Base-by-base conservation (phyloP, 2,888 invertebrate genomes). In the Anagyrus pseudococci region DNA sequence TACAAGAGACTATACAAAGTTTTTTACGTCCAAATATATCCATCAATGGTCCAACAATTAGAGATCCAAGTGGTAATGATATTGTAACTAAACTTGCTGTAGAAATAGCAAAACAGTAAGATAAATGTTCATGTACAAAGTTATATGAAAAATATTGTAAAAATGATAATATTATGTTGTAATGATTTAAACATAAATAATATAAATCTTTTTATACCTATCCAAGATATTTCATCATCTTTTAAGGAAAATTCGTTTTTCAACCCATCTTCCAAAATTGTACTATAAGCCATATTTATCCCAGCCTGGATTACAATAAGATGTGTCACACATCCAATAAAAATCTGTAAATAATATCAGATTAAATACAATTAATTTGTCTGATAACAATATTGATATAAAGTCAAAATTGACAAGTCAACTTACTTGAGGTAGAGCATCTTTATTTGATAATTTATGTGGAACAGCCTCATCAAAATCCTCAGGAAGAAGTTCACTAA, bases 251-350 rank as follows among this genome's bases (percentile, higher is more conserved):
- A 57, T 46, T 66, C 55, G 19, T 73, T 73, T 60, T 79, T 72
- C 46, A 86, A 76, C 66, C 85, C 85, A 10, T 85, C 84, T 58
- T 85, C 72, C 57, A 87, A 76, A 52, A 87, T 80, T 7, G 86
- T 84, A 70, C 85, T 85, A 70, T 84, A 87, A 1, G 85, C 82
- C 84, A 87, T 84, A 71, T 85, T 86, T 50, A 85, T 80, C 25
- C 87, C 87, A 19, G 83, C 84, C 71, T 86, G 85, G 61, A 86
- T 83, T 1, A 84, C 84, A 47, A 83, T 75, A 58, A 81, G 79
- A 67, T 84, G 81, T 1, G 82, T 82, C 56, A 84, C 78, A 65
- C 82, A 82, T 67, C 80, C 78, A 37, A 83, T 82, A 52, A 82
- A 62, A 61, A 84, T 78, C 84, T 84, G 68, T 29, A n/a, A n/a